These are phyloP conservation scores for Scomber colias DNA, from an alignment of 2,113 vertebrate species.

Conservation along the genomic window DNA sequence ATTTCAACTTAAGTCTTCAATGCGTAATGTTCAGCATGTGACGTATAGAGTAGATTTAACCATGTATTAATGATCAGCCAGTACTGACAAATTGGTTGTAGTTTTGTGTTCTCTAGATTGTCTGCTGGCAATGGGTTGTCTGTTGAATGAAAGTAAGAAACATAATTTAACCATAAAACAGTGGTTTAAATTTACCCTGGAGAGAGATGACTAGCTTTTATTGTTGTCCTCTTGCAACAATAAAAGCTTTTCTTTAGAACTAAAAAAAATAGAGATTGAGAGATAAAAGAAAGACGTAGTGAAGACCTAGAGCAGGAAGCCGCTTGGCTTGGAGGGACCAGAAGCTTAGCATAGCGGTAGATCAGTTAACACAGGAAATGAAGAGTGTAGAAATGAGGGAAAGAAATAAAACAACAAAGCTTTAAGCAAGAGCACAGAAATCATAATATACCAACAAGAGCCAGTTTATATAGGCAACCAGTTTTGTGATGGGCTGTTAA, in stretches of 20 bases:
- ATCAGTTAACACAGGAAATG: not conserved
- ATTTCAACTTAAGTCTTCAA: too few species aligned
- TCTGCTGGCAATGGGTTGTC: not conserved
- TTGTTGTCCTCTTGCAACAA: not conserved
- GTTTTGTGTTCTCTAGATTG: not conserved
- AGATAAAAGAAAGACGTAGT: not conserved
- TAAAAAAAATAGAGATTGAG: not conserved
- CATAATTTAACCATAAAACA: not conserved
- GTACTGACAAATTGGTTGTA: too few species aligned
- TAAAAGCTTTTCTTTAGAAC: too few species aligned
- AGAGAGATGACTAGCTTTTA: not conserved
- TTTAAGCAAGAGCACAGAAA: too few species aligned
- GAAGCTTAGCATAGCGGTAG: not conserved
- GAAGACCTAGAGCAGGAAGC: not conserved
- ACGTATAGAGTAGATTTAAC: too few species aligned
- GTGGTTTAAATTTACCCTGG: not conserved
- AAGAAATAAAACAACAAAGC: too few species aligned
- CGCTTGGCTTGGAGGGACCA: not conserved
- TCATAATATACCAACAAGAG: too few species aligned
- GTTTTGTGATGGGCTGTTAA: not conserved
- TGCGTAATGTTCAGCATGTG: too few species aligned
- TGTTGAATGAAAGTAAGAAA: not conserved
- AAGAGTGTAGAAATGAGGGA: not conserved
- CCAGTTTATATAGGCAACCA: not conserved
- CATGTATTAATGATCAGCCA: too few species aligned